Conservation (phyloP, 1,140 invertebrate species). For the Portunus trituberculatus region DNA sequence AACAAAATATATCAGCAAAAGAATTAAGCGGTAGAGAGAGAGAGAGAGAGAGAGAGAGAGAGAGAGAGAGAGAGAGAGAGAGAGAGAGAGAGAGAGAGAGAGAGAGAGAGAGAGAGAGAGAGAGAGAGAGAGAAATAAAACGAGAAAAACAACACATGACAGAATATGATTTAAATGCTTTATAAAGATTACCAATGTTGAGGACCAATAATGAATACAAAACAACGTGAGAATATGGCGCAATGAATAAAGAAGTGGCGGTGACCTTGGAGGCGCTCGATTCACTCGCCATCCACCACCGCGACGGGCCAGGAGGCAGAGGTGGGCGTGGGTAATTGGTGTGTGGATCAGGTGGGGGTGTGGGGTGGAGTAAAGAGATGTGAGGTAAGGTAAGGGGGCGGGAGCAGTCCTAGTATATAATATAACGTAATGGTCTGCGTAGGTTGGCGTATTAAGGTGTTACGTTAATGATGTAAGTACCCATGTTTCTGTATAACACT, state of each 20-base stretch:
- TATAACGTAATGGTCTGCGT: no score
- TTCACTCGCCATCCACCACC: neutral
- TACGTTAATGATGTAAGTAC: no score
- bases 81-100: slow-evolving; percentile 24
- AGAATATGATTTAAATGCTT: neutral
- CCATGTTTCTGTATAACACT: no score
- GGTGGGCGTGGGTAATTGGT: no score
- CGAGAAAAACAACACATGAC: neutral
- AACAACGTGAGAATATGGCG: slow-evolving; percentile 10
- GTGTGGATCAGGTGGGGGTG: no score
- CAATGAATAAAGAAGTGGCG: neutral
- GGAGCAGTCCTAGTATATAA: no score
- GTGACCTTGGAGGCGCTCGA: neutral
- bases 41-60: slow-evolving; percentile 36
- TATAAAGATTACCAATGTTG: neutral
- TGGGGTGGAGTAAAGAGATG: no score
- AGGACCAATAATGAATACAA: neutral
- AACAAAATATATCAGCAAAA: neutral
- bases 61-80: slow-evolving; percentile 42
- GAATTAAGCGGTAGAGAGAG: neutral
- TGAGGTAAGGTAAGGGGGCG: no score
- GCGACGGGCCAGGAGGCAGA: neutral
- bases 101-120: neutral
- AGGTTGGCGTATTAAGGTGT: no score
- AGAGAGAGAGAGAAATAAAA: neutral